These are phyloP conservation scores for Myopa testacea DNA, from an alignment of 2,888 invertebrate genomes.

Conservation along the genomic window DNA sequence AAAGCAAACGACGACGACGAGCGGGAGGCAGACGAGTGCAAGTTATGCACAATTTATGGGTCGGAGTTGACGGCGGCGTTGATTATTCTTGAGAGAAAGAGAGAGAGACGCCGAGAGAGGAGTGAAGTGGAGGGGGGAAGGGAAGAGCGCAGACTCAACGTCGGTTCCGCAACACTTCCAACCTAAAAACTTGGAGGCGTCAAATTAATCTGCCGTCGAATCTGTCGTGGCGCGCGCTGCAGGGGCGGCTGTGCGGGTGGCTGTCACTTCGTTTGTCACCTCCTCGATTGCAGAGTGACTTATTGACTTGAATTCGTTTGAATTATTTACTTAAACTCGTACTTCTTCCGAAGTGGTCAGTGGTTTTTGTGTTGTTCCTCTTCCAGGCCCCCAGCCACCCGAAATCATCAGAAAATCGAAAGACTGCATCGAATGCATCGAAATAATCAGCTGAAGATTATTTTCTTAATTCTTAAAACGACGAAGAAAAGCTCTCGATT, in stretches of 20 bases:
- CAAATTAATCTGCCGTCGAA: constrained; percentile 22
- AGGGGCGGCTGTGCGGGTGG: neutral
- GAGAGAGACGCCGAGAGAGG: neutral
- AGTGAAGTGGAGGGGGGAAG: neutral
- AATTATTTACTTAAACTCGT: constrained; percentile 28
- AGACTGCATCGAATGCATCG: too few species aligned
- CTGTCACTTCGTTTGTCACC: constrained; percentile 4
- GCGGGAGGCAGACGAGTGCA: neutral
- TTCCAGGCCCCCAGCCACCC: too few species aligned
- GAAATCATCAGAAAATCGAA: too few species aligned
- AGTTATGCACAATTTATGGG: neutral
- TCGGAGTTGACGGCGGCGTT: constrained; percentile 2
- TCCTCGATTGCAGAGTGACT: constrained; percentile 28
- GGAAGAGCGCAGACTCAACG: neutral
- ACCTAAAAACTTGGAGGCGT: constrained; percentile 18
- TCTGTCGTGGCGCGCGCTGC: neutral
- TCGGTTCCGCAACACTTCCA: neutral
- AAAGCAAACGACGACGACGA: constrained; percentile 6
- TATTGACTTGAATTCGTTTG: constrained; percentile 36
- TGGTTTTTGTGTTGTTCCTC: neutral
- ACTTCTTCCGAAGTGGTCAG: constrained; percentile 10
- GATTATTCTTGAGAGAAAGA: neutral
- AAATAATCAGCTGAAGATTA: too few species aligned
- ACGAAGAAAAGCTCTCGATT: too few species aligned
- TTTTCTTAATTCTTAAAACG: too few species aligned